These are phyloP conservation scores for Caenorhabditis sp. DNA, from an alignment of 2,888 invertebrate genomes.

Conservation along the genomic window DNA sequence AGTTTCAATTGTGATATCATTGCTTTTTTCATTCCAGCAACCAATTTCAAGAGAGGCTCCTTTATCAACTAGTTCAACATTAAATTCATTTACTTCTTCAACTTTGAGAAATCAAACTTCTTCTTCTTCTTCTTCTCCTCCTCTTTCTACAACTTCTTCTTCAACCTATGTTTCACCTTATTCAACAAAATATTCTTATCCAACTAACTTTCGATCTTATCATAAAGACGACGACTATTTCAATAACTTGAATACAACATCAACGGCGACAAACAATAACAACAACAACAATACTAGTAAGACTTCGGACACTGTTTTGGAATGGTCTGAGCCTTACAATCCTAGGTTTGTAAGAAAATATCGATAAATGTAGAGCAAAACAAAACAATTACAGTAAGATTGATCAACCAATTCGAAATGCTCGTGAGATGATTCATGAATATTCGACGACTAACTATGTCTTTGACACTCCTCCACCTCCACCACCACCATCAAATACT, in stretches of 20 bases:
- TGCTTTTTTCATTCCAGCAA: too few relatives aligned
- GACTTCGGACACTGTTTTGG: slow-evolving; percentile 33
- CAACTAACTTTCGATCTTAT: slow-evolving; percentile 40
- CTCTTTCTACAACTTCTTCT: slow-evolving; percentile 15
- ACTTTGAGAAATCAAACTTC: slow-evolving; percentile 21
- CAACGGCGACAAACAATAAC: slow-evolving; percentile 23
- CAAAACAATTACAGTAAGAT: background rate
- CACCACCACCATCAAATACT: slow-evolving; percentile 15
- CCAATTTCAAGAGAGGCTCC: slow-evolving; percentile 25
- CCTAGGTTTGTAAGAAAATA: slow-evolving; percentile 35
- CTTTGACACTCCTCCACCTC: slow-evolving; percentile 17
- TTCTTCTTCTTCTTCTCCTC: slow-evolving; percentile 20
- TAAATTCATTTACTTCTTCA: slow-evolving; percentile 19
- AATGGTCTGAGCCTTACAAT: slow-evolving; percentile 44
- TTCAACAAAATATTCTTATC: slow-evolving; percentile 37
- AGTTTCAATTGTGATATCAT: too few relatives aligned
- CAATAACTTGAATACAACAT: slow-evolving; percentile 11
- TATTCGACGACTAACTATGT: slow-evolving; percentile 49
- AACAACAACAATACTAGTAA: slow-evolving; percentile 31
- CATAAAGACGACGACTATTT: slow-evolving; percentile 44
- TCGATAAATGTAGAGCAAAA: background rate
- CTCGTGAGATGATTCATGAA: slow-evolving; percentile 50
- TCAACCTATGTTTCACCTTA: slow-evolving; percentile 31
- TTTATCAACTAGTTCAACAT: slow-evolving; percentile 8
- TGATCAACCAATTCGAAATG: slow-evolving; percentile 31